phyloP scores from a whole-genome alignment of 1,140 invertebrate genomes.

The Parapsyche elsis region DNA sequence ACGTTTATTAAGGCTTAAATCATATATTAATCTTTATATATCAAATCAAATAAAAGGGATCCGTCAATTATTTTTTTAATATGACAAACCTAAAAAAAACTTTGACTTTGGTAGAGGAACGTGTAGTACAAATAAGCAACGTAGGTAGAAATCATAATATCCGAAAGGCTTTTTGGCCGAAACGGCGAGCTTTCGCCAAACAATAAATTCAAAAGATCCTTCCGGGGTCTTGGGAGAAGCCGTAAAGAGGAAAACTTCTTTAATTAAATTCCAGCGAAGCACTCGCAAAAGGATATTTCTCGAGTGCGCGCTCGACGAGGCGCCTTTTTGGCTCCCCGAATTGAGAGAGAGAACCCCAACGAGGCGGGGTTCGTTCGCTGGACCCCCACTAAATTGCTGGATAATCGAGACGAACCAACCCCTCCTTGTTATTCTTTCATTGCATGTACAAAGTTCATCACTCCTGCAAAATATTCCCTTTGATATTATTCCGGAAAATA shows the following conservation, averaged over 20 bases:
- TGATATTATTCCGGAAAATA: not conserved
- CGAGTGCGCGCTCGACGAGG: not conserved
- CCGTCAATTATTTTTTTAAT: no score
- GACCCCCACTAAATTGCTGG: not conserved
- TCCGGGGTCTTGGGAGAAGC: no score
- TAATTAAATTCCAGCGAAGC: constrained; percentile 29
- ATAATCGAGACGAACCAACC: constrained; percentile 6
- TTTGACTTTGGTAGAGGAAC: not conserved
- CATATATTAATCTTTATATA: no score
- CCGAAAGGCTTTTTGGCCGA: not conserved
- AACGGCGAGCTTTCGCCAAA: not conserved
- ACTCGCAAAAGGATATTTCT: constrained; percentile 38
- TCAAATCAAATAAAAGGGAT: no score
- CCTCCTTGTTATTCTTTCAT: constrained; percentile 18
- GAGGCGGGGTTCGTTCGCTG: not conserved
- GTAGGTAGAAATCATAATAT: constrained; percentile 1
- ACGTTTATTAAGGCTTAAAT: no score
- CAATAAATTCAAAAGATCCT: no score
- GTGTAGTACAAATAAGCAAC: not conserved
- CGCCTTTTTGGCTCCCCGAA: constrained; percentile 8
- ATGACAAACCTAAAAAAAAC: no score
- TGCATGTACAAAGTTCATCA: constrained; percentile 13
- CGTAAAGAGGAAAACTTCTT: constrained; percentile 28
- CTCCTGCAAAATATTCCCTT: constrained; percentile 11
- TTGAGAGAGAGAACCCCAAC: not conserved